Evolutionary conservation across 2,888 invertebrate genomes (phyloP), one percentile per base, ranked within the genome.

Genomic region (Cerastis rubricosa): DNA sequence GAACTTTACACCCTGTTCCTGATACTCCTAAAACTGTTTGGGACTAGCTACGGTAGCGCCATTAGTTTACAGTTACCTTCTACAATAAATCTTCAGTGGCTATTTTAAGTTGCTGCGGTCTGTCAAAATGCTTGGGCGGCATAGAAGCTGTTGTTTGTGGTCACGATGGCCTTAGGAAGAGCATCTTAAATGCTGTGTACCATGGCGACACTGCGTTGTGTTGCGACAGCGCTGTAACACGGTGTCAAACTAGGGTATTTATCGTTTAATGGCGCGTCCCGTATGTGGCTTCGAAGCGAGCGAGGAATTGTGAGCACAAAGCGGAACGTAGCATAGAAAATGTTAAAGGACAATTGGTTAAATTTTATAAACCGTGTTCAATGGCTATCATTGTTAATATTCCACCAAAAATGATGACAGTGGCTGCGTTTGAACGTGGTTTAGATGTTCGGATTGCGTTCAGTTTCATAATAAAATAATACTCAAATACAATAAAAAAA

Each of bases 171-270:
- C 4, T 25, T 25, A 0, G 64, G 64, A 64, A 64, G 22, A 64
- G 64, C 40, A 64, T 43, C 19, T 4, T 43, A 66, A 61, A n/a
- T 78, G 59, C 47, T 74, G 82, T 43, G 76, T 79, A 72, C 40
- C 63, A 74, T 76, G 49, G 77, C 59, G 77, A 72, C 82, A 81
- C 76, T 74, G 76, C 66, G 59, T 66, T 71, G 84, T 88, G 84
- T 85, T 75, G 76, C 81, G 86, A 79, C 84, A 88, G 88, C 88
- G 90, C 89, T 89, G 88, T 91, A 90, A 90, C 81, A 88, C 83
- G 84, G 94, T 94, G 94, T 94, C 94, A 94, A 94, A 94, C 89
- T 94, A 94, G 92, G 89, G 89, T 92, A 92, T 90, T 87, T 89
- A 89, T 85, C 80, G 61, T 85, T 79, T 79, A 83, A 81, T 88